A percentile compares a stretch with the other conserved stretches of the same genome.
Conservation (phyloP, 2,113 vertebrate genomes). For the Eonycteris spelaea region DNA sequence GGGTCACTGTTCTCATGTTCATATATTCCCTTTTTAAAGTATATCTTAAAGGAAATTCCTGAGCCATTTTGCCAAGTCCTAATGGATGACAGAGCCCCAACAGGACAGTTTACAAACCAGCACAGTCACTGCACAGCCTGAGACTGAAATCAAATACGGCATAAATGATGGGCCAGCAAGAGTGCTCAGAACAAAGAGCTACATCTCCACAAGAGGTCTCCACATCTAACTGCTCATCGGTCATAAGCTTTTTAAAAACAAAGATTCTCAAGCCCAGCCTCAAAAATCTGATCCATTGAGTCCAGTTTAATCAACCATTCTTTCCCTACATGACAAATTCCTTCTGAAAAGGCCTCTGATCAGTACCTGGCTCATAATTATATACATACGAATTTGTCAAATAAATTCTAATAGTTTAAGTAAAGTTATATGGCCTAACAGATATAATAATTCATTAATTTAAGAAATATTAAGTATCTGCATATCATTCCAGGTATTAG, state of each 20-base stretch:
- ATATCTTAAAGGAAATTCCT: background rate
- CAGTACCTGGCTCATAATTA: background rate
- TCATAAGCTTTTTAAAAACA: background rate
- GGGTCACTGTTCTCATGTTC: background rate
- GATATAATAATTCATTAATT: background rate
- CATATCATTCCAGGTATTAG: background rate
- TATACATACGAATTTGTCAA: background rate
- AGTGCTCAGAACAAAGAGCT: background rate
- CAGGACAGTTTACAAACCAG: background rate
- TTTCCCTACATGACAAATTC: background rate
- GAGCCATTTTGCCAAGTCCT: background rate
- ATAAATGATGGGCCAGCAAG: background rate
- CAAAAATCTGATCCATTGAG: background rate
- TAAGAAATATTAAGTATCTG: background rate
- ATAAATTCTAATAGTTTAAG: conserved; percentile 20
- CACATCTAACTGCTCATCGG: background rate
- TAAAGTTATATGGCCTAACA: background rate
- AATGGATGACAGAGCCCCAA: background rate
- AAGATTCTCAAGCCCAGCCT: background rate
- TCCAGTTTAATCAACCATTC: background rate
- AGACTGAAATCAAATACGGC: background rate
- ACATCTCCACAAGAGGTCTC: background rate
- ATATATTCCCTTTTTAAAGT: background rate
- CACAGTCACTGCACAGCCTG: background rate
- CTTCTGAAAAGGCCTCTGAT: background rate